Evolutionary conservation across 2,797 vertebrate genomes (phyloP).

Genomic region (Lates japonicus): DNA sequence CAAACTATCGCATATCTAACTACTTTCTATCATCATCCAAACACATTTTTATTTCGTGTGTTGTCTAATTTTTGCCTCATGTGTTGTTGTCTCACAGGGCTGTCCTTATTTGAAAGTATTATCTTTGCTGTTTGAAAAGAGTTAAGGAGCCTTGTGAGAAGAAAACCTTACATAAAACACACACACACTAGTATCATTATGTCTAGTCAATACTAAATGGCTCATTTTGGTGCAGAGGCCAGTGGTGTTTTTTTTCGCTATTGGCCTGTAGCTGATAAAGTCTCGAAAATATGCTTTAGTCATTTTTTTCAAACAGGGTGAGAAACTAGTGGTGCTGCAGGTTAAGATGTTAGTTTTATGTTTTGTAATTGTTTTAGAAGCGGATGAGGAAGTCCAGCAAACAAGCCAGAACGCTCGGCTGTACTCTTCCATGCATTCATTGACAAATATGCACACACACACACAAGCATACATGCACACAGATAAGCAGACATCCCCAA

Average conservation of each 20-base stretch:
- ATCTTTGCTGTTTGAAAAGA: slow-evolving; percentile 29
- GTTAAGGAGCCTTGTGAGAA: neutral
- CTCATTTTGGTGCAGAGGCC: slow-evolving; percentile 11
- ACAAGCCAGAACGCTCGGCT: slow-evolving; percentile 1
- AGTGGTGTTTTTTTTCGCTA: neutral
- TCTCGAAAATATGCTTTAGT: slow-evolving; percentile 6
- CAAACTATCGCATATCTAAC: slow-evolving; percentile 10
- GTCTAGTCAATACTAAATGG: slow-evolving; percentile 25
- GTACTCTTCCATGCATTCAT: slow-evolving; percentile 19
- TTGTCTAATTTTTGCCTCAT: slow-evolving; percentile 6
- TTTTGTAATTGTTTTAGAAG: neutral
- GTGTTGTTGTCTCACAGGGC: slow-evolving; percentile 9
- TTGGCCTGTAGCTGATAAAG: slow-evolving; percentile 16
- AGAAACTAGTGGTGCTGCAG: neutral
- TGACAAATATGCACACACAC: neutral
- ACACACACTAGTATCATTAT: slow-evolving; percentile 2
- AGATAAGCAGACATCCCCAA: slow-evolving; percentile 25
- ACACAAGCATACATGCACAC: no score
- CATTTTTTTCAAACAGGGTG: slow-evolving; percentile 2
- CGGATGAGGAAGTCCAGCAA: no score
- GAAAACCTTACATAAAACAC: neutral
- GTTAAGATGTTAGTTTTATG: neutral
- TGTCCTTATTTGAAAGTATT: slow-evolving; percentile 21
- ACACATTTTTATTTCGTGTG: neutral
- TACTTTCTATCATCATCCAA: neutral